Evolutionary conservation across 2,888 invertebrate genomes (phyloP).

Genomic region (Seira ritae): DNA sequence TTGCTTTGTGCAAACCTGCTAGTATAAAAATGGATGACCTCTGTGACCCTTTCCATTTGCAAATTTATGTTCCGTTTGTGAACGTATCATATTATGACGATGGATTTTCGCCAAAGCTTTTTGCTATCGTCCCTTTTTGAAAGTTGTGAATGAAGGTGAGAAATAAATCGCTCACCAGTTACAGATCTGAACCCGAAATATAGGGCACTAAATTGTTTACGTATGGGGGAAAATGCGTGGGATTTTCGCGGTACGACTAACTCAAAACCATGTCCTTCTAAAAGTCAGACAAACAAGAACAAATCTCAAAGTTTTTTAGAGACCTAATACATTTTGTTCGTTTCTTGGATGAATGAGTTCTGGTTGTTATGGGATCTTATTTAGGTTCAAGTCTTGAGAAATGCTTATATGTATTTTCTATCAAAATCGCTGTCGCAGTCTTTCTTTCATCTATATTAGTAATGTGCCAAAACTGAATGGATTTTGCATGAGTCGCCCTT

Average conservation of each 20-base stretch:
- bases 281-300: not conserved
- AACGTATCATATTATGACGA: too few species aligned
- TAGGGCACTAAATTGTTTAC: not conserved
- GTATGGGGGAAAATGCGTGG: not conserved
- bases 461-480: too few species aligned
- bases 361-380: too few species aligned
- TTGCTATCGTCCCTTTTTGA: too few species aligned
- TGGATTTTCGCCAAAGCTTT: too few species aligned
- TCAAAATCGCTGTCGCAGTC: too few species aligned
- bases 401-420: too few species aligned
- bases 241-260: not conserved
- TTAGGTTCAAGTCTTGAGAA: too few species aligned
- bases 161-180: not conserved
- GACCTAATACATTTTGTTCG: not conserved
- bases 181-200: not conserved
- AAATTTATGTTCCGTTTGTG: too few species aligned
- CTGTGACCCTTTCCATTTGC: constrained; percentile 9
- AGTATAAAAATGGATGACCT: not conserved
- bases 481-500: too few species aligned
- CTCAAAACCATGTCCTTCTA: not conserved
- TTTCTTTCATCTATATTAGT: too few species aligned
- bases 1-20: not conserved
- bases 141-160: not conserved
- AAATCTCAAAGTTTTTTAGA: not conserved
- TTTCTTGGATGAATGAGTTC: too few species aligned